Percentiles rank a stretch among this genome's conserved stretches.
Conservation (phyloP, 1,140 invertebrate species). For the Hermetia illucens region DNA sequence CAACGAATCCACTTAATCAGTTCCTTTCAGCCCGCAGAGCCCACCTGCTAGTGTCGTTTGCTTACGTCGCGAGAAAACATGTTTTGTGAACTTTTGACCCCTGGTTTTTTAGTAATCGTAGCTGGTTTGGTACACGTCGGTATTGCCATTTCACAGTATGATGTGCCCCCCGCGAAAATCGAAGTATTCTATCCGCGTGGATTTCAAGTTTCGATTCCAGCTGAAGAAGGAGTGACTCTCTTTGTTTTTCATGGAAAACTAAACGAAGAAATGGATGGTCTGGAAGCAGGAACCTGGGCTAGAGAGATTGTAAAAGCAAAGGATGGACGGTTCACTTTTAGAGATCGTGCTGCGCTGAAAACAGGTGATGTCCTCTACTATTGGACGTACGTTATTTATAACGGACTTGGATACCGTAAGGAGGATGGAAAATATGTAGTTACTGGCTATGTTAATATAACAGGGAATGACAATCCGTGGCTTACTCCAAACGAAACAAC, state of each 20-base stretch:
- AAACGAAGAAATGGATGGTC: slow-evolving; percentile 50
- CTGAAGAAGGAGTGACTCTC: slow-evolving; percentile 46
- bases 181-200: slow-evolving; percentile 42
- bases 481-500: no score
- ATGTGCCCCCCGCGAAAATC: slow-evolving; percentile 37
- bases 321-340: slow-evolving; percentile 49
- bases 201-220: slow-evolving; percentile 41
- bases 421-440: slow-evolving; percentile 38
- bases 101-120: no score
- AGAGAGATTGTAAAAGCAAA: slow-evolving; percentile 43
- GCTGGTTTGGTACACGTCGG: no score
- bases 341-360: slow-evolving; percentile 41
- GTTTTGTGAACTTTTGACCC: no score
- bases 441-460: slow-evolving; percentile 15
- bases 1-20: no score
- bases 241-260: slow-evolving; percentile 60
- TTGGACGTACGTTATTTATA: slow-evolving; percentile 52
- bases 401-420: slow-evolving; percentile 40
- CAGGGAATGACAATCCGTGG: background rate
- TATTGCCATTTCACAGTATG: no score
- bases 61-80: no score
- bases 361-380: slow-evolving; percentile 53
- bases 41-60: no score
- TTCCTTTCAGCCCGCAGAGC: no score
- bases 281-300: slow-evolving; percentile 51